phyloP scores from a whole-genome alignment of 2,797 vertebrate species.

The Mastacembelus armatus region DNA sequence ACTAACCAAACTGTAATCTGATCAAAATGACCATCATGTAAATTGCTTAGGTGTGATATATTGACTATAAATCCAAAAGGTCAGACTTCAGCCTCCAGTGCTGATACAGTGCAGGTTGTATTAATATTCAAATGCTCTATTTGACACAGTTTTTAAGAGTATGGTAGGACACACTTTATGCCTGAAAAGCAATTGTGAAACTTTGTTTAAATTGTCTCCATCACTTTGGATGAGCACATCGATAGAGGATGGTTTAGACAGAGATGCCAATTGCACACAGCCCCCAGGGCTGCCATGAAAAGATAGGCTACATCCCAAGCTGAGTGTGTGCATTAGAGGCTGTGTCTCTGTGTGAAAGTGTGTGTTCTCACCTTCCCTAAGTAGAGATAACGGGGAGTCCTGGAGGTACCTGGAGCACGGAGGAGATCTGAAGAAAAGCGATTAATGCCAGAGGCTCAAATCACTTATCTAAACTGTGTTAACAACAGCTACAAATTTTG shows the following conservation, averaged over 20 bases:
- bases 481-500: not conserved
- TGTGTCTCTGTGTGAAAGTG: slow-evolving; percentile 18
- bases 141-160: slow-evolving; percentile 6
- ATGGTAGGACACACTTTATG: not conserved
- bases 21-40: no score
- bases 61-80: not conserved
- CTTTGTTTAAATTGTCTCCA: slow-evolving; percentile 29
- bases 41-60: not conserved
- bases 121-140: not conserved
- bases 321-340: not conserved
- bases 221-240: slow-evolving; percentile 18
- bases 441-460: slow-evolving; percentile 39
- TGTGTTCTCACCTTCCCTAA: slow-evolving; percentile 22
- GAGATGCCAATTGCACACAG: slow-evolving; percentile 30
- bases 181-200: slow-evolving; percentile 26
- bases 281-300: slow-evolving; percentile 43
- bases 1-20: not conserved
- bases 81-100: not conserved
- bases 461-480: slow-evolving; percentile 3
- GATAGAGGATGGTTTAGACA: slow-evolving; percentile 28
- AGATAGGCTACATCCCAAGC: slow-evolving; percentile 45
- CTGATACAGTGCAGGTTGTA: not conserved
- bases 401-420: slow-evolving; percentile 35
- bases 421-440: slow-evolving; percentile 34
- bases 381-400: slow-evolving; percentile 46